Conservation (phyloP, 2,113 vertebrate genomes). For the Butorides virescens region DNA sequence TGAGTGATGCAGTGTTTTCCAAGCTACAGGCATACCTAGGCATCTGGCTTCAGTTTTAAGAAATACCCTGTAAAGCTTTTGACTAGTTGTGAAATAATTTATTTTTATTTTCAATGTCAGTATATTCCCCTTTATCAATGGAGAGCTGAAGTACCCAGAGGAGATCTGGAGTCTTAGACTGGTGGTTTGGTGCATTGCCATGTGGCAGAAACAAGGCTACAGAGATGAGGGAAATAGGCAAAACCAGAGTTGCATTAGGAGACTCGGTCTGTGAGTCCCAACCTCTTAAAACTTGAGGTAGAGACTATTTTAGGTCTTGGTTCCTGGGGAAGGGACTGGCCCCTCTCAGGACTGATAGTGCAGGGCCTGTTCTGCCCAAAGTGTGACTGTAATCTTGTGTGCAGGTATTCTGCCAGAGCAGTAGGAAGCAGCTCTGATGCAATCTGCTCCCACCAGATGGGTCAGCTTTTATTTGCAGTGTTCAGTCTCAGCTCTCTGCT, state of each 20-base stretch:
- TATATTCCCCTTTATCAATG: neutral
- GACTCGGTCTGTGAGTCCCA: neutral
- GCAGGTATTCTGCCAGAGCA: neutral
- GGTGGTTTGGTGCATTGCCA: neutral
- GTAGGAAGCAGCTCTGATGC: neutral
- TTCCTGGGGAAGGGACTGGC: neutral
- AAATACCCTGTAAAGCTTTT: neutral
- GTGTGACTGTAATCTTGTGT: neutral
- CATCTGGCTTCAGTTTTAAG: neutral
- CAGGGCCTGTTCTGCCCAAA: neutral
- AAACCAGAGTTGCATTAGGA: neutral
- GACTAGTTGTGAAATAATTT: neutral
- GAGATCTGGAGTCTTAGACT: neutral
- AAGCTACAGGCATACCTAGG: fast-evolving
- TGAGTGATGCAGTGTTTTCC: neutral
- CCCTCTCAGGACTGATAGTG: neutral
- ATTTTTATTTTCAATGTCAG: neutral
- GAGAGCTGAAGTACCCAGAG: neutral
- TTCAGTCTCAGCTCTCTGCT: neutral
- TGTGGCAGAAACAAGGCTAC: neutral
- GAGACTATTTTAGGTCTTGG: neutral
- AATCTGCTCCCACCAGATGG: neutral
- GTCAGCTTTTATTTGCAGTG: neutral
- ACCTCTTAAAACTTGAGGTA: neutral
- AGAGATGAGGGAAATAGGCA: neutral